Conservation (phyloP, 2,888 invertebrate species). For the Drosophila putrida region DNA sequence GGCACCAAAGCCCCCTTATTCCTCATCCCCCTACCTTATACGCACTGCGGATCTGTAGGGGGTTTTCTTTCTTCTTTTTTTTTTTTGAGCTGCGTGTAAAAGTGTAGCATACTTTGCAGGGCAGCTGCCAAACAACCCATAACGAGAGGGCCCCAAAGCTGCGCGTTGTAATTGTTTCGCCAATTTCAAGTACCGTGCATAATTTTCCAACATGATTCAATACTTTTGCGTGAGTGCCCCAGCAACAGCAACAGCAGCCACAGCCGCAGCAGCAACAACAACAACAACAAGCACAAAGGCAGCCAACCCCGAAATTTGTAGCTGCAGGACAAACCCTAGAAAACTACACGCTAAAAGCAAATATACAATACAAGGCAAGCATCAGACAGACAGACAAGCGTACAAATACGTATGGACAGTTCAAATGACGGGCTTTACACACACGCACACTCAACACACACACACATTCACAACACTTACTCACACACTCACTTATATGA, state of each 20-base stretch:
- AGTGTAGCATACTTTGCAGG: slow-evolving; percentile 72
- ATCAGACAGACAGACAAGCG: slow-evolving; percentile 60
- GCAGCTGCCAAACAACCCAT: slow-evolving; percentile 45
- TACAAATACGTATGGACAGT: slow-evolving; percentile 76
- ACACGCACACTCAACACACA: slow-evolving; percentile 12
- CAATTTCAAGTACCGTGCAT: slow-evolving; percentile 79
- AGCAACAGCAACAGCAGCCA: slow-evolving; percentile 19
- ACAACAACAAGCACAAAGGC: slow-evolving; percentile 15
- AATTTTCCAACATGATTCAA: slow-evolving; percentile 78
- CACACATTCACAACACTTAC: slow-evolving; percentile 5
- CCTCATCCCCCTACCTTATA: background rate
- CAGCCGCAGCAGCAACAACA: slow-evolving; percentile 9
- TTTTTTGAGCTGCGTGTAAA: slow-evolving; percentile 30
- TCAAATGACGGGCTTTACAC: slow-evolving; percentile 66
- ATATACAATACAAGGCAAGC: slow-evolving; percentile 56
- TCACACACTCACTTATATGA: slow-evolving; percentile 19
- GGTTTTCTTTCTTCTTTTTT: too few relatives aligned
- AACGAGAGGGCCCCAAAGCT: slow-evolving; percentile 31
- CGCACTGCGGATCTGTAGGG: slow-evolving; percentile 32
- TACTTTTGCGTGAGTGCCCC: slow-evolving; percentile 66
- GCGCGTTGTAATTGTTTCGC: slow-evolving; percentile 76
- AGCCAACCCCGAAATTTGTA: slow-evolving; percentile 52
- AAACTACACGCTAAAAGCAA: slow-evolving; percentile 73
- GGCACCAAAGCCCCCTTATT: slow-evolving; percentile 18
- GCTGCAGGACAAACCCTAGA: slow-evolving; percentile 65